Percentiles rank a stretch among this genome's conserved stretches.
phyloP scores from a whole-genome alignment of 2,797 vertebrate genomes.

The Coregonus sp. region DNA sequence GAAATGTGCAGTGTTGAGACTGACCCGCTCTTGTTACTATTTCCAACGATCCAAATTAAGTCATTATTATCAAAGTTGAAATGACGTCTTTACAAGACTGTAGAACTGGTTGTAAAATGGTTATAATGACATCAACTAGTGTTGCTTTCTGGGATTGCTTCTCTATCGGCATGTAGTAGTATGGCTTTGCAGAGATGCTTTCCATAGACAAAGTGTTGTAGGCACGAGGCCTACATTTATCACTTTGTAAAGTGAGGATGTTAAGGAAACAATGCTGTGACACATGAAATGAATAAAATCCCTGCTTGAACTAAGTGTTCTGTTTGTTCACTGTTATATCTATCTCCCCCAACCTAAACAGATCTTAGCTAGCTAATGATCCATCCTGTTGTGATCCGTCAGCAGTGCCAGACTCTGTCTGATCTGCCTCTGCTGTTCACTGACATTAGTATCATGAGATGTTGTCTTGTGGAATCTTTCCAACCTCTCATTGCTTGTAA shows the following conservation, averaged over 20 bases:
- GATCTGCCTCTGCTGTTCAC: background rate
- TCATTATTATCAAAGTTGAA: too few species aligned
- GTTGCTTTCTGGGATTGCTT: background rate
- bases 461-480: background rate
- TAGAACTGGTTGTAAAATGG: too few species aligned
- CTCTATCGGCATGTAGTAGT: background rate
- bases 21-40: background rate
- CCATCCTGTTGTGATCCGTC: background rate
- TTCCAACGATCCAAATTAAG: too few species aligned
- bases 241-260: background rate
- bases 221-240: background rate
- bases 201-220: background rate
- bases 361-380: background rate
- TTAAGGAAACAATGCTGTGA: background rate
- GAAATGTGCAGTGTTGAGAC: background rate
- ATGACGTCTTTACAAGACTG: too few species aligned
- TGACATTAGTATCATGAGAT: background rate
- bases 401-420: background rate
- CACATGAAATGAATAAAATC: slow-evolving; percentile 2
- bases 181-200: background rate
- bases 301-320: background rate
- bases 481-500: background rate
- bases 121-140: too few species aligned
- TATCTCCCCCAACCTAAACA: background rate
- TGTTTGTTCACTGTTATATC: background rate